A percentile compares a stretch with the other conserved stretches of the same genome.
These are phyloP conservation scores for Sinocyclocheilus grahami DNA, from an alignment of 2,113 vertebrate genomes.

Conservation along the genomic window DNA sequence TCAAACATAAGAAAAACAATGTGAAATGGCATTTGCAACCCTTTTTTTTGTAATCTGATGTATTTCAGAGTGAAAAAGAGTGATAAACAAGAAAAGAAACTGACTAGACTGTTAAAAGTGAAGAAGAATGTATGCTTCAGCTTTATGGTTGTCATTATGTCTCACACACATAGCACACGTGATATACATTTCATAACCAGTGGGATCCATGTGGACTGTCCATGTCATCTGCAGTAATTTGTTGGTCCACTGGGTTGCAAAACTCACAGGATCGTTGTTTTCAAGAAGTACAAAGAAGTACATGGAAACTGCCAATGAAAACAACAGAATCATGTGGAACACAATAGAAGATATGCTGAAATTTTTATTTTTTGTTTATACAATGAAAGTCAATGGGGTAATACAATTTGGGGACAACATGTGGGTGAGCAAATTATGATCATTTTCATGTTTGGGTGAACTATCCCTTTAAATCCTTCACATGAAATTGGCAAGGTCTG, in stretches of 20 bases:
- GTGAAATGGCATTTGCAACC: no score
- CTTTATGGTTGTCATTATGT: background rate
- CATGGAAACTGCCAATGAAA: background rate
- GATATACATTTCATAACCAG: background rate
- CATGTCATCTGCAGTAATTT: background rate
- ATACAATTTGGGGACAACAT: no score
- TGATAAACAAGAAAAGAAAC: background rate
- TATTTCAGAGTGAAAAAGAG: background rate
- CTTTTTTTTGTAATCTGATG: background rate
- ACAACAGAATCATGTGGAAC: background rate
- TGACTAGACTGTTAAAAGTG: no score
- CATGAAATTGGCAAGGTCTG: background rate
- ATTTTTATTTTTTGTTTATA: background rate
- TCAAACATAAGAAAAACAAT: no score
- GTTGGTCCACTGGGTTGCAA: background rate
- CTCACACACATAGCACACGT: background rate
- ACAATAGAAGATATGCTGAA: background rate
- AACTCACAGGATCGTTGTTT: background rate
- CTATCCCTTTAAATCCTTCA: background rate
- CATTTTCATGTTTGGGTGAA: background rate
- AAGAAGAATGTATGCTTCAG: background rate
- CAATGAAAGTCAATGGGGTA: background rate
- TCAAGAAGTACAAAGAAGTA: background rate
- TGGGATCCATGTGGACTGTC: background rate
- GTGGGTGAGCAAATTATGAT: background rate